A percentile compares a stretch with the other conserved stretches of the same genome.
Evolutionary conservation across 2,888 invertebrate species (phyloP).

Genomic region (Scaptomyza parva): DNA sequence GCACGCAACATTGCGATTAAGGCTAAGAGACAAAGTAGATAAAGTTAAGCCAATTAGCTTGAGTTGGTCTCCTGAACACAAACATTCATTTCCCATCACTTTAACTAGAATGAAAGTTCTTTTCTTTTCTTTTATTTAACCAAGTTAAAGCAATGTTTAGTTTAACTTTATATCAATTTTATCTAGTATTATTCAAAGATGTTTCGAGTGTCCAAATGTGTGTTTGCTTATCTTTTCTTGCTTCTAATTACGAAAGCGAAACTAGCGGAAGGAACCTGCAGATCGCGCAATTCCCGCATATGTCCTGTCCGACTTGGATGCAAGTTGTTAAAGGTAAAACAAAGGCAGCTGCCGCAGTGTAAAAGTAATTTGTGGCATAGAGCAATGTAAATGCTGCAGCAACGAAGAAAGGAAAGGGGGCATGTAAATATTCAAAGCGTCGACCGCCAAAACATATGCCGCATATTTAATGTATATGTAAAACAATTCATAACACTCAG

Average conservation of each 20-base stretch:
- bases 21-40: neutral
- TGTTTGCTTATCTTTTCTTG: neutral
- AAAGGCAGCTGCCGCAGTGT: conserved; percentile 45
- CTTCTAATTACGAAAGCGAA: neutral
- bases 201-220: too few species aligned
- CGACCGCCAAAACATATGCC: conserved; percentile 61
- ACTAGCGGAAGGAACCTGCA: neutral
- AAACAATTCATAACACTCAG: conserved; percentile 65
- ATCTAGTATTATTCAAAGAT: too few species aligned
- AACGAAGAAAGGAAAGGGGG: conserved; percentile 5
- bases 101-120: too few species aligned
- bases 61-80: neutral
- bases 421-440: conserved; percentile 58
- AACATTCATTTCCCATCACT: neutral
- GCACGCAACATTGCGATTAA: neutral
- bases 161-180: neutral
- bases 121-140: neutral
- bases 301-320: conserved; percentile 17
- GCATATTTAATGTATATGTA: conserved; percentile 62
- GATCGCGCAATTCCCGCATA: neutral
- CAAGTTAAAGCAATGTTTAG: neutral
- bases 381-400: conserved; percentile 47
- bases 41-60: neutral
- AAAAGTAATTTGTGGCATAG: conserved; percentile 56
- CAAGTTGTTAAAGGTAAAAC: conserved; percentile 20